Base-by-base conservation (phyloP, 2,888 invertebrate species). In the Zygaena filipendulae region DNA sequence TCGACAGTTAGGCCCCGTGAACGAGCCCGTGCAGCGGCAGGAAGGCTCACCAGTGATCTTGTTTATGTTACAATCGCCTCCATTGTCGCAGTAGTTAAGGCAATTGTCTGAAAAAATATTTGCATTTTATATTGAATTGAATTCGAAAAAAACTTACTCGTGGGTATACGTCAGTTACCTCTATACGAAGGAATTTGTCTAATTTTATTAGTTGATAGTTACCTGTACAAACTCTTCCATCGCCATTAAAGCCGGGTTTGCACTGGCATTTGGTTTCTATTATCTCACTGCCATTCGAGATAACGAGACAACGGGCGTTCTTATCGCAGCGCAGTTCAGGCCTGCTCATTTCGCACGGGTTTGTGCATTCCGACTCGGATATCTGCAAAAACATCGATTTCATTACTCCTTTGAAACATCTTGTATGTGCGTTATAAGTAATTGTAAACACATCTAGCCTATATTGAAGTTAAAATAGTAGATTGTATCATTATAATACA, bases 231-330 rank as follows among this genome's bases (percentile, higher is more conserved):
- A 84, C 80, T 71, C 87, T 84, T 30, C 94, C 95, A 11, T 92
- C 92, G 41, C 93, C 92, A 55, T 93, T 92, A 75, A 91, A 96
- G 1, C 96, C 96, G 1, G 93, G 91, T 52, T 95, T 95, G 66
- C 96, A 97, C 57, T 94, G 90, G 57, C 96, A 97, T 49, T 88
- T 87, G 79, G 92, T 93, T 49, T 92, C 90, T 49, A 88, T 87
- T 79, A 92, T 93, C 49, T 92, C 90, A 42, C 87, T 88, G 6
- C 88, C 91, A 59, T 93, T 93, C 0, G 87, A 87, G 27, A 91
- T 87, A 37, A 93, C 81, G 4, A 95, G 82, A 53, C 95, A 96
- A 57, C 91, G 89, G 0, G 95, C 94, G 58, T 95, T 93, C 1
- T 84, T 71, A 60, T 95, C 92, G 49, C 96, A 96, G 45, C 92